Evolutionary conservation across 1,140 invertebrate species (phyloP).

Genomic region (Goniozus legneri): DNA sequence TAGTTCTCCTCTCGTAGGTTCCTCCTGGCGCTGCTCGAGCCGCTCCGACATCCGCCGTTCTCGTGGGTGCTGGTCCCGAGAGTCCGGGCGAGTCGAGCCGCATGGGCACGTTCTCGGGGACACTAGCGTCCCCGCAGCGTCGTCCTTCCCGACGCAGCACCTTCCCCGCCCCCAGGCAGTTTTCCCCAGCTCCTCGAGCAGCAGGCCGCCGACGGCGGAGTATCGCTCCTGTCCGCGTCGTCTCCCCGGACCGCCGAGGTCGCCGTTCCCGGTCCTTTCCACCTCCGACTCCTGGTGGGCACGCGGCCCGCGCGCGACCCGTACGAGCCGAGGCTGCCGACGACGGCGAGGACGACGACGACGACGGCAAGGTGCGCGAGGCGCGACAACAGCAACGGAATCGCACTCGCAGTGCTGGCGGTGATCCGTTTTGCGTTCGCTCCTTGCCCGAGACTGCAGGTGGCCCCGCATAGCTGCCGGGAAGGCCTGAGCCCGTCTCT

Average conservation of each 20-base stretch:
- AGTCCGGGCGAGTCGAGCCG: slow-evolving; percentile 37
- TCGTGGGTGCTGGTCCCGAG: slow-evolving; percentile 40
- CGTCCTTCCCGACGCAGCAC: slow-evolving; percentile 9
- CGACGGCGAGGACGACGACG: slow-evolving; percentile 5
- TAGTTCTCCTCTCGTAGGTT: neutral
- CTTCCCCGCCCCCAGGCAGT: slow-evolving; percentile 1
- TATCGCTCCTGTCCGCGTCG: neutral
- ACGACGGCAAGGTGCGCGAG: neutral
- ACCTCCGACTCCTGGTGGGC: too few species aligned
- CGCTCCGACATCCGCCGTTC: too few species aligned
- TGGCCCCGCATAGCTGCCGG: slow-evolving; percentile 45
- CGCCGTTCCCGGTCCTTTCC: too few species aligned
- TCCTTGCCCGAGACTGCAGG: slow-evolving; percentile 34
- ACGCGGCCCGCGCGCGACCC: too few species aligned
- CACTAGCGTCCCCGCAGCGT: slow-evolving; percentile 38
- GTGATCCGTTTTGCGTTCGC: slow-evolving; percentile 26
- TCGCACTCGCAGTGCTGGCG: too few species aligned
- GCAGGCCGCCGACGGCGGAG: neutral
- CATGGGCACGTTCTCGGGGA: slow-evolving; percentile 43
- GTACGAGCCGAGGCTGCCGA: too few species aligned
- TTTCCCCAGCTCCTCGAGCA: neutral
- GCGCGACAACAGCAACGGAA: neutral
- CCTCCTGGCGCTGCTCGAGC: slow-evolving; percentile 12
- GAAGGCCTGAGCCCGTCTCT: slow-evolving; percentile 29
- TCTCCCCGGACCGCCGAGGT: neutral